Evolutionary conservation across 2,888 invertebrate species (phyloP), one percentile per base, ranked within the genome.

Genomic region (Trachelus stipa): DNA sequence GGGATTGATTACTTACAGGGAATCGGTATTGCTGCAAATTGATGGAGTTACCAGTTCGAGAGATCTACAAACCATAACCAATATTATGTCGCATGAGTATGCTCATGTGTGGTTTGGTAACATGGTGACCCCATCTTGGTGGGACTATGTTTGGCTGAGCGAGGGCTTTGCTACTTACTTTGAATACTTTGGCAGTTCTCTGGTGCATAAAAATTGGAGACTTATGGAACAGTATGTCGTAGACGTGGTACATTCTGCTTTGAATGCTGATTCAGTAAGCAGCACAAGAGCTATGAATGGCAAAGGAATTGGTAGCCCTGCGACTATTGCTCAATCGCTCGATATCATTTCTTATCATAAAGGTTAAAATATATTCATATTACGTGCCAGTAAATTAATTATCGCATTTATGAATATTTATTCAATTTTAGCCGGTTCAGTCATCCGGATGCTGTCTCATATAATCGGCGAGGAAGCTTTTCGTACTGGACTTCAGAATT

Each of bases 1-100:
- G 97, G 98, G 98, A 6, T 91, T 98, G 79, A 95, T 97, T 76
- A 96, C 96, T 2, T 97, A 95, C 92, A 94, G 94, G 15, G 88
- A 89, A 35, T 83, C 87, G 1, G 83, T 81, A 12, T 77, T 86
- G 6, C 77, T 88, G n/a, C 78, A 81, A 76, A 81, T 82, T 11
- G 35, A 76, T 11, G 80, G 75, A 0, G 68, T 78, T 0, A 86
- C 86, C 0, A 83, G 86, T 15, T 83, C 82, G 1, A 74, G n/a
- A 31, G 75, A 77, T 15, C 74, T 83, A n/a, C 35, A 84, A 33
- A 33, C 77, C 0, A 83, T 83, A 56, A 73, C 86, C 0, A 85
- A 84, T 11, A 88, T 88, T 1, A 91, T 94, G 40, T 90, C 92
- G 1, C 93, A 94, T 83, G 94, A 94, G 84, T 89, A 93, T 69